phyloP scores from a whole-genome alignment of 2,113 vertebrate genomes.

The Aphelocoma coerulescens region DNA sequence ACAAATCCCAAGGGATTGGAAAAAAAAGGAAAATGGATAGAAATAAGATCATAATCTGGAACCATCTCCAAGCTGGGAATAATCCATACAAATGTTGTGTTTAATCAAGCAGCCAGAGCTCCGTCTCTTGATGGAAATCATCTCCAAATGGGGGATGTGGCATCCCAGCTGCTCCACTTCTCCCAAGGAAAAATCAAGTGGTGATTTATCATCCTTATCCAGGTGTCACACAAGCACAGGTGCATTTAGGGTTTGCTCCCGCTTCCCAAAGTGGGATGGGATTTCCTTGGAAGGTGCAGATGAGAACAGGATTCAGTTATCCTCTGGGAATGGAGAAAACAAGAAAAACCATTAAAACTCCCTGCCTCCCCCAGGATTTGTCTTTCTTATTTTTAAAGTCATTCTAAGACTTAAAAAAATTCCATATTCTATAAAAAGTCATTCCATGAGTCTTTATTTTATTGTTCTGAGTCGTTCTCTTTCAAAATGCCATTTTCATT shows the following conservation, averaged over 20 bases:
- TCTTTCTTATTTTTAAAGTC: background rate
- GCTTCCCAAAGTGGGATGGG: background rate
- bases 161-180: slow-evolving; percentile 21
- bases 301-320: background rate
- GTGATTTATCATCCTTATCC: slow-evolving; percentile 47
- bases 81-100: background rate
- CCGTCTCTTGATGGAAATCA: background rate
- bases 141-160: background rate
- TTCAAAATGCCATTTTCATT: background rate
- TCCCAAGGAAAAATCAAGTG: background rate
- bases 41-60: background rate
- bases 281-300: slow-evolving; percentile 21
- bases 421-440: background rate
- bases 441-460: background rate
- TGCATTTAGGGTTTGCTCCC: background rate
- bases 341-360: background rate
- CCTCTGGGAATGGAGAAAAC: background rate
- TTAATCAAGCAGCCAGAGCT: background rate
- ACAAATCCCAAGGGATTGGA: background rate
- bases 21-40: background rate
- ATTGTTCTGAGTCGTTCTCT: background rate
- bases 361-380: background rate
- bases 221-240: background rate
- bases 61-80: background rate
- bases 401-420: background rate